Conservation (phyloP, 1,140 invertebrate species). For the Caenorhabditis tropicalis region DNA sequence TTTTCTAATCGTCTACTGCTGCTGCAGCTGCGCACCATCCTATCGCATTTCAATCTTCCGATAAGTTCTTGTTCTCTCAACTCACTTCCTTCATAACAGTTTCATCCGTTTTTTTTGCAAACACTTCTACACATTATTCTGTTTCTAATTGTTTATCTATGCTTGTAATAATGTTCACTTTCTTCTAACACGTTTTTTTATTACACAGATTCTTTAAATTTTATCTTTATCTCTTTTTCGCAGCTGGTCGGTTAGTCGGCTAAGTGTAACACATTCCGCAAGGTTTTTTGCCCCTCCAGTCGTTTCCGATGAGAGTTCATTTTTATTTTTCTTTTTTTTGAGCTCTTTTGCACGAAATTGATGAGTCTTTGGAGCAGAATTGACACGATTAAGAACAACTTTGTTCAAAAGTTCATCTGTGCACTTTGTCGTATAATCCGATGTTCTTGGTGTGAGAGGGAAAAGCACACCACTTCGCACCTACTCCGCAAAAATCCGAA, state of each 20-base stretch:
- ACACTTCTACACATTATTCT: no score
- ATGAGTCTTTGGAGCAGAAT: background rate
- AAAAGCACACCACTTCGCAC: background rate
- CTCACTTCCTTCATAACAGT: background rate
- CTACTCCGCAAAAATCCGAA: background rate
- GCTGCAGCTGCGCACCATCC: background rate
- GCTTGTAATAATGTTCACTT: no score
- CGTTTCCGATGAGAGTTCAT: slow-evolving; percentile 13
- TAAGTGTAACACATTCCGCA: background rate
- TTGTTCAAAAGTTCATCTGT: background rate
- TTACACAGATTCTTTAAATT: background rate
- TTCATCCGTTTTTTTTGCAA: background rate
- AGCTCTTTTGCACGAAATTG: background rate
- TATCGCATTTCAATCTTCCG: slow-evolving; percentile 29
- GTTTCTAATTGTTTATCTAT: no score
- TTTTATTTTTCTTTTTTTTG: background rate
- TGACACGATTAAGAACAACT: background rate
- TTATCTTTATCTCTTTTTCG: background rate
- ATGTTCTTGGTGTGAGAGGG: background rate
- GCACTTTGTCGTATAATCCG: background rate
- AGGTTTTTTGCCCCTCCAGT: background rate
- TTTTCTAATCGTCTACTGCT: background rate
- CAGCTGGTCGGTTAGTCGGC: background rate
- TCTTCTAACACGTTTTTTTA: background rate
- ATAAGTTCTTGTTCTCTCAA: slow-evolving; percentile 25